A percentile compares a stretch with the other conserved stretches of the same genome.
phyloP scores from a whole-genome alignment of 2,113 vertebrate species.

The Hemibates koningsi region DNA sequence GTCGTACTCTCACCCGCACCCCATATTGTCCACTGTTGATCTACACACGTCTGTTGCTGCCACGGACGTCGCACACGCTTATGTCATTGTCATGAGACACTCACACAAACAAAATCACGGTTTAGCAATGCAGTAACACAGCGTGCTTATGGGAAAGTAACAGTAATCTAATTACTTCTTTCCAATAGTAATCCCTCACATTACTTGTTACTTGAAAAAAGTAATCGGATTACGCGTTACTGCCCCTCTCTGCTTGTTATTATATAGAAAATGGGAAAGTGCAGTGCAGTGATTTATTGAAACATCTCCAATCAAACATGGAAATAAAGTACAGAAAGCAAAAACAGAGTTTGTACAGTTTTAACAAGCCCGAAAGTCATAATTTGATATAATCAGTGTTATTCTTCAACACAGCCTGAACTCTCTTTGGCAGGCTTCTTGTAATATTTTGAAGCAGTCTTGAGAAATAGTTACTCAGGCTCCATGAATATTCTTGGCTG shows the following conservation, averaged over 20 bases:
- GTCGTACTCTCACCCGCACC: background rate
- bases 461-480: background rate
- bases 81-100: background rate
- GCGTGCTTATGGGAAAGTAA: background rate
- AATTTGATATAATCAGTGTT: background rate
- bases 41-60: background rate
- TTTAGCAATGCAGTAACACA: background rate
- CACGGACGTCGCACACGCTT: accelerated
- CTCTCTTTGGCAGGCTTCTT: background rate
- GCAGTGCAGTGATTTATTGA: background rate
- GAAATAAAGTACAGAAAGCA: background rate
- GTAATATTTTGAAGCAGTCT: background rate
- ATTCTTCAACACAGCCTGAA: background rate
- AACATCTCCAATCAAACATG: background rate
- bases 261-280: background rate
- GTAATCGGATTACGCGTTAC: background rate
- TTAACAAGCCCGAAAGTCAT: background rate
- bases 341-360: background rate
- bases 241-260: background rate
- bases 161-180: background rate
- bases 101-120: background rate
- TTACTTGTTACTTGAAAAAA: background rate
- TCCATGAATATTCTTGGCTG: background rate
- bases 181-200: background rate
- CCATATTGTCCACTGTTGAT: background rate